Evolutionary conservation across 2,888 invertebrate species (phyloP), one percentile per base, ranked within the genome.

Genomic region (Catocala sponsa): DNA sequence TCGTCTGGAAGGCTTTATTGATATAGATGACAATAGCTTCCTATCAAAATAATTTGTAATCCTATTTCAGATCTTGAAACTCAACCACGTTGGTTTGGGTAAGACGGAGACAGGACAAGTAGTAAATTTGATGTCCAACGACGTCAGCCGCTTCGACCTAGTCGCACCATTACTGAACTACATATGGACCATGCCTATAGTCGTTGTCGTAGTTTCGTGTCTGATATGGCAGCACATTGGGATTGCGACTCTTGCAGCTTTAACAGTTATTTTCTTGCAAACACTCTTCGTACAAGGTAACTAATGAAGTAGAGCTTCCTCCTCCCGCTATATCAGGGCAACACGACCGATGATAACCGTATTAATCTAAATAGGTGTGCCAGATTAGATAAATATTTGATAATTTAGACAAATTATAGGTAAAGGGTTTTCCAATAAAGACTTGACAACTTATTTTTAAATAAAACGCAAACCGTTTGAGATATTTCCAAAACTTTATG

Each of bases 91-190:
- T 2, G 95, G 96, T 0, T 80, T 96, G 68, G 93, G 93, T 48
- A 93, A 95, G 82, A 96, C 96, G 85, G 80, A 95, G 91, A 87
- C 97, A 68, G 98, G 98, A 0, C 97, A 98, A 88, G 96, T 98
- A 74, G 96, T 98, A 44, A 98, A 98, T 85, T 89, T 98, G 59
- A 94, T 98, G 91, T 97, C 98, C 0, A 98, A 98, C 79, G 98
- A 98, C 83, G 98, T 98, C 1, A 96, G 96, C 76, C 95, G 97
- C 64, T 97, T 98, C 84, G 98, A 98, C 81, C 88, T 96, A 86
- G 95, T 96, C 13, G 95, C 96, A n/a, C 70, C 96, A 52, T 96
- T 96, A 82, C 87, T 97, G 4, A 97, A 98, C 87, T 97, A 96
- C 83, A 86, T 98, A 49, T 97, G 97, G 97, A 95, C 98, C 51